Evolutionary conservation across 2,797 vertebrate species (phyloP), one percentile per base, ranked within the genome.

Genomic region (Aselliscus stoliczkanus): DNA sequence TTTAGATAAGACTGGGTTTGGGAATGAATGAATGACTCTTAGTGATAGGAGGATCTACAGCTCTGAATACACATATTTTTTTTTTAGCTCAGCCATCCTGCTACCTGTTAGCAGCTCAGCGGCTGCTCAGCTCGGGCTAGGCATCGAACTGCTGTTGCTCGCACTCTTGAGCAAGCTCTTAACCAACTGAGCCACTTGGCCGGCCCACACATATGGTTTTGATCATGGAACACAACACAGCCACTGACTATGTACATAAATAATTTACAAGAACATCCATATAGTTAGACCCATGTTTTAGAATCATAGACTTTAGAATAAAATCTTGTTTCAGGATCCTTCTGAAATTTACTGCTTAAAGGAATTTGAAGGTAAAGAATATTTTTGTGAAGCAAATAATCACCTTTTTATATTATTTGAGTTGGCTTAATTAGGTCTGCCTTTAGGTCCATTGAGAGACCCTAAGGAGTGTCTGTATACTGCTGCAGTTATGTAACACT

Each of bases 221-320:
- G 85, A 58, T 20, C 17, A 67, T 12, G 34, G 88, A 88, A 96
- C 29, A 92, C 47, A 95, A 90, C 14, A 13, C 20, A 67, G 54
- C 15, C 42, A 77, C 37, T 69, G 37, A 77, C 39, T 88, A 85
- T 2, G 72, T 13, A 82, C 25, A 18, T 75, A 93, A 90, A 85
- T 50, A 90, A 82, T 67, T 93, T 86, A 76, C n/a, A 93, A 79
- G 80, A 89, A 12, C 39, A 90, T 94, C 23, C 23, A 4, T 84
- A 89, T 70, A 91, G 52, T 70, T 88, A 92, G 60, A 97, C 5
- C 54, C 18, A 79, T 84, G 34, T 58, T 96, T 90, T 82, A 34
- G 96, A 93, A 86, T 77, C 50, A 96, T 65, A 92, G 44, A 21
- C 42, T 92, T 92, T 52, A 89, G 29, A 91, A 86, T 67, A 96